Conservation (phyloP, 2,113 vertebrate species). For the Nansenia antarctica region DNA sequence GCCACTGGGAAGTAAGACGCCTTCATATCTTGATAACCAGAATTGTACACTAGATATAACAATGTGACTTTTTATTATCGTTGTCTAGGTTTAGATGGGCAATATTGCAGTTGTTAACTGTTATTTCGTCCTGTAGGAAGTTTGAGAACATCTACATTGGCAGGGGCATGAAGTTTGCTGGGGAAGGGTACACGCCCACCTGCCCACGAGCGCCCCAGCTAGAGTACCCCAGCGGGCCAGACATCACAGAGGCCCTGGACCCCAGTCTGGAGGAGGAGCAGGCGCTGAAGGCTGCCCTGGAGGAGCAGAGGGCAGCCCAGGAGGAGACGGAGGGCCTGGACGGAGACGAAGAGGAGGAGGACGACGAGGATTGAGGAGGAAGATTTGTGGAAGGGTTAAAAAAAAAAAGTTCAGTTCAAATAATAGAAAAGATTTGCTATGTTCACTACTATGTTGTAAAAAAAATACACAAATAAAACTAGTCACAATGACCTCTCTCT, state of each 20-base stretch:
- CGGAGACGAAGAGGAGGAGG: conserved; percentile 79
- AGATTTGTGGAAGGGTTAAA: not conserved
- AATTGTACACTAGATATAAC: not conserved
- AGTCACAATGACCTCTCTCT: not conserved
- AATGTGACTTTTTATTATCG: too few species aligned
- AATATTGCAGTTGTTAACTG: not conserved
- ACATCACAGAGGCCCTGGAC: too few species aligned
- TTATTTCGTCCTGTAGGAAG: conserved; percentile 47
- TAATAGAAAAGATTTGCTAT: not conserved
- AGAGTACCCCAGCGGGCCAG: too few species aligned
- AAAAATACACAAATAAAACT: conserved; percentile 21
- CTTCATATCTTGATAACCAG: not conserved
- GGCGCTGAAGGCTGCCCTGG: too few species aligned
- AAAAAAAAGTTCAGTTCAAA: not conserved
- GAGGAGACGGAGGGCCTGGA: conserved; percentile 77
- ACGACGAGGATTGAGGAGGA: conserved; percentile 59
- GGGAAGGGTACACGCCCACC: too few species aligned
- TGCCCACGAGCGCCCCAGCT: too few species aligned
- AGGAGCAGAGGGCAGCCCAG: too few species aligned
- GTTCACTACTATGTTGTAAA: not conserved
- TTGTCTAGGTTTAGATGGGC: too few species aligned
- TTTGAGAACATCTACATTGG: conserved; percentile 92
- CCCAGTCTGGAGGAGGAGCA: too few species aligned
- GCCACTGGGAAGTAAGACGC: conserved; percentile 82
- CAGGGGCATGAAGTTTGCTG: conserved; percentile 92